These are phyloP conservation scores for Agrotis ipsilon DNA, from an alignment of 2,888 invertebrate genomes.

Conservation along the genomic window DNA sequence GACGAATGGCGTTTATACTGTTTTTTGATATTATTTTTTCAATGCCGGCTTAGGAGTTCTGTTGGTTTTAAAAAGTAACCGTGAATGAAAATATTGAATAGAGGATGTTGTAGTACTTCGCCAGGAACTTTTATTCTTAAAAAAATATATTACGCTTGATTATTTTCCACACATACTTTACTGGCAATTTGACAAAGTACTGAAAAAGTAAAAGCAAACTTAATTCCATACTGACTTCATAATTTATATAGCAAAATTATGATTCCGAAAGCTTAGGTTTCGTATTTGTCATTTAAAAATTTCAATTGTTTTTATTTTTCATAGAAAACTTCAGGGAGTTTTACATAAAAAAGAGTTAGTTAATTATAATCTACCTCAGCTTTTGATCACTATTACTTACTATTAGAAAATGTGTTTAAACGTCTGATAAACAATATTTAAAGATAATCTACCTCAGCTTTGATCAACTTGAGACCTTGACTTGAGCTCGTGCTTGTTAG, in stretches of 20 bases:
- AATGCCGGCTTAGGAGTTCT: constrained; percentile 38
- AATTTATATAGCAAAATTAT: background rate
- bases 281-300: no score
- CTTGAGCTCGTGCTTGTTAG: constrained; percentile 28
- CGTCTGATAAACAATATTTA: background rate
- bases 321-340: no score
- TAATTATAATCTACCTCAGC: no score
- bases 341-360: no score
- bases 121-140: no score
- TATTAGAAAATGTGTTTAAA: no score
- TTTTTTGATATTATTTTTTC: constrained; percentile 79
- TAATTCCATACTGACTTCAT: no score
- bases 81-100: constrained; percentile 21
- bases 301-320: no score
- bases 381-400: no score
- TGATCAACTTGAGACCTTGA: background rate
- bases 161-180: background rate
- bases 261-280: background rate
- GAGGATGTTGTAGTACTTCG: background rate
- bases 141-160: background rate
- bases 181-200: no score
- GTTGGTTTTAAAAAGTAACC: constrained; percentile 33
- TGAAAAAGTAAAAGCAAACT: background rate
- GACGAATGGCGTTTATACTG: constrained; percentile 86
- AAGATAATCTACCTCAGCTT: constrained; percentile 7